Percentiles rank a stretch among this genome's conserved stretches.
Conservation (phyloP, 2,888 invertebrate species). For the Muscina levida region DNA sequence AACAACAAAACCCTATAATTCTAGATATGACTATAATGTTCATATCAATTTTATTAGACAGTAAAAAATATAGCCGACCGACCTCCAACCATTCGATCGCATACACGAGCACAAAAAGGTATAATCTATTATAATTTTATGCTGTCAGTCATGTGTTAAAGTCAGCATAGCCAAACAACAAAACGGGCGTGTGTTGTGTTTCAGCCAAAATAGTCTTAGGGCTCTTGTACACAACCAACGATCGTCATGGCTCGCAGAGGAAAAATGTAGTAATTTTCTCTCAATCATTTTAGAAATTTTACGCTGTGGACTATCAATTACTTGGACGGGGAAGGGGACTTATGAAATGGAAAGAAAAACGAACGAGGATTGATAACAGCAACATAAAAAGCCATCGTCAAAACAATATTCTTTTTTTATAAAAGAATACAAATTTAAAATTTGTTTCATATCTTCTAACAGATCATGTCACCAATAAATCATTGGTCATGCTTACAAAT, state of each 20-base stretch:
- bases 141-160: conserved; percentile 62
- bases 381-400: conserved; percentile 4
- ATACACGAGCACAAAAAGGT: not conserved
- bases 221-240: not conserved
- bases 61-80: not conserved
- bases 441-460: conserved; percentile 24
- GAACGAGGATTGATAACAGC: conserved; percentile 26
- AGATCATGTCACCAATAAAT: conserved; percentile 60
- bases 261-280: not conserved
- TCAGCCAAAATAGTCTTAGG: not conserved
- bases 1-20: conserved; percentile 2
- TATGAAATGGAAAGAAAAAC: not conserved
- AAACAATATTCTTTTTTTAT: not conserved
- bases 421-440: not conserved
- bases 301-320: conserved; percentile 33
- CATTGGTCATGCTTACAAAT: conserved; percentile 27
- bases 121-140: conserved; percentile 62
- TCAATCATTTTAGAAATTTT: not conserved
- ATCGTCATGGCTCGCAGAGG: not conserved
- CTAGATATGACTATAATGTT: conserved; percentile 12
- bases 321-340: not conserved
- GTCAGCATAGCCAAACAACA: conserved; percentile 20
- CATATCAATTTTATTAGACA: not conserved
- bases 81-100: not conserved
- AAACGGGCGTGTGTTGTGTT: conserved; percentile 37